Percentiles rank a stretch among this genome's conserved stretches.
Evolutionary conservation across 2,113 vertebrate species (phyloP).

Genomic region (Platycercus adscitus): DNA sequence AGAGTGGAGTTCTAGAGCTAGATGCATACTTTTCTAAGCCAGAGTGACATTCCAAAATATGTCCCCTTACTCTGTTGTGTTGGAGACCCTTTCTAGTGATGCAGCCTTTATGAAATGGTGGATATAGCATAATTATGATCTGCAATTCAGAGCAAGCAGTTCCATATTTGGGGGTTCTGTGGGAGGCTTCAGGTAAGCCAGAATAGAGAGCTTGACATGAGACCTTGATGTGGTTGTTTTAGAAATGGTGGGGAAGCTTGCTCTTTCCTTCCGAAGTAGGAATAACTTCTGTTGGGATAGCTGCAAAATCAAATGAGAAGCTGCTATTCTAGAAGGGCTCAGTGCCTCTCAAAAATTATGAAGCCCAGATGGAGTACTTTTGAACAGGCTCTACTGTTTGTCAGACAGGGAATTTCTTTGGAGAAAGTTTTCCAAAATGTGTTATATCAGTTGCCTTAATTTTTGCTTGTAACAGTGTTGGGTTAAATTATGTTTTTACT

Average conservation of each 20-base stretch:
- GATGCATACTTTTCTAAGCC: not conserved
- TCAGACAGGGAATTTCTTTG: not conserved
- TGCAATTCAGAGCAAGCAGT: not conserved
- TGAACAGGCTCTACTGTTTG: not conserved
- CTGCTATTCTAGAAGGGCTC: not conserved
- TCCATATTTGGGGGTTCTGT: not conserved
- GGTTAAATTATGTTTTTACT: not conserved
- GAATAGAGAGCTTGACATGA: not conserved
- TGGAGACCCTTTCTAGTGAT: not conserved
- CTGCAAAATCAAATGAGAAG: not conserved
- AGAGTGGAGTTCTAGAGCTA: not conserved
- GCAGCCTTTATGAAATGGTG: not conserved
- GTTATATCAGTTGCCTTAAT: not conserved
- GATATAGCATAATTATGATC: not conserved
- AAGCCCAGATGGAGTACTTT: not conserved
- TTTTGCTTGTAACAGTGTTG: not conserved
- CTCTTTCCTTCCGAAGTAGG: not conserved
- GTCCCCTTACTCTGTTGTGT: not conserved
- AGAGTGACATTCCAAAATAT: not conserved
- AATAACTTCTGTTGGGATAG: not conserved
- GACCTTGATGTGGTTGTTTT: not conserved
- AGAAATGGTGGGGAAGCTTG: not conserved
- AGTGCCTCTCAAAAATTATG: not conserved
- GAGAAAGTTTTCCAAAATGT: not conserved
- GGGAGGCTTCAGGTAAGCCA: not conserved